phyloP scores from a whole-genome alignment of 1,140 invertebrate species.

The Rhagoletis pomonella region DNA sequence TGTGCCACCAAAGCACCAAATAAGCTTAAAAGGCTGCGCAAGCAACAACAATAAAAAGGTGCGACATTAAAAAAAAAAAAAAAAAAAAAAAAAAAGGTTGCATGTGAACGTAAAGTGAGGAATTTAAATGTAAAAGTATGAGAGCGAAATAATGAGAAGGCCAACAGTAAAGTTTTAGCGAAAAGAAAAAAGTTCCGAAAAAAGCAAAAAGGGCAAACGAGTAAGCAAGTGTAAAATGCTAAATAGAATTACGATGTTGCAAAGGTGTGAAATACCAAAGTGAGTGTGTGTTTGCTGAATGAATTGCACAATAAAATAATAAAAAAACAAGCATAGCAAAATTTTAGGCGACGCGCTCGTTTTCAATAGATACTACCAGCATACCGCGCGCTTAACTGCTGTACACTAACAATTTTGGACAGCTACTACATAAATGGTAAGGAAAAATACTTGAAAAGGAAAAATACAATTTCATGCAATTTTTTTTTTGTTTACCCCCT shows the following conservation, averaged over 20 bases:
- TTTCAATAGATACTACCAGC: not conserved
- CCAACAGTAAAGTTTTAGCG: not conserved
- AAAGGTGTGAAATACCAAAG: slow-evolving; percentile 15
- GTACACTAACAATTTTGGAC: not conserved
- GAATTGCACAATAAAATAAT: not conserved
- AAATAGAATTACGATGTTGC: slow-evolving; percentile 7
- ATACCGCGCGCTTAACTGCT: not conserved
- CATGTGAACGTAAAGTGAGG: not conserved
- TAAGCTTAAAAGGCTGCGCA: not conserved
- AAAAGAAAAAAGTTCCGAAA: not conserved
- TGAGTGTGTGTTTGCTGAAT: not conserved
- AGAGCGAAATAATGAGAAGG: not conserved
- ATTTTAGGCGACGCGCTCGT: not conserved
- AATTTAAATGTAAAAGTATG: slow-evolving; percentile 2
- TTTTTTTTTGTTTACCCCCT: not conserved
- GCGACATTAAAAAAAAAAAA: not conserved
- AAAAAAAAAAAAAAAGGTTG: not conserved
- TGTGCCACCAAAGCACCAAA: not conserved
- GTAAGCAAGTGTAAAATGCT: not conserved
- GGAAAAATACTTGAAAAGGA: not conserved
- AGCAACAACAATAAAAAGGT: not conserved
- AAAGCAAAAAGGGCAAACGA: slow-evolving; percentile 2
- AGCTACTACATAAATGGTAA: not conserved
- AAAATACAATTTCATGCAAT: not conserved
- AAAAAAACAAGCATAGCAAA: slow-evolving; percentile 4